phyloP scores from a whole-genome alignment of 2,888 invertebrate species.

The Anoplius nigerrimus region DNA sequence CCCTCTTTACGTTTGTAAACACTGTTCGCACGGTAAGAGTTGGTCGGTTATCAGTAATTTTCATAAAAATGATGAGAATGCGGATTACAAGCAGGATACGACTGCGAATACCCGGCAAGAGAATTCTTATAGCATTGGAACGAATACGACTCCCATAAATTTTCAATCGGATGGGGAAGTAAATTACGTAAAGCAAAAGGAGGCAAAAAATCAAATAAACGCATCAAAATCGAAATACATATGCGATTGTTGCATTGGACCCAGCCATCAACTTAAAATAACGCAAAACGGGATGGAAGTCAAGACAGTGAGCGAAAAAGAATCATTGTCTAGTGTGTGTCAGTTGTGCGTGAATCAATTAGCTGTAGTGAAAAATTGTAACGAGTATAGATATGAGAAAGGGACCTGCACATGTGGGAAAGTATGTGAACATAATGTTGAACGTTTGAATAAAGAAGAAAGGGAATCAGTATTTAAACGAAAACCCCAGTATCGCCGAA shows the following conservation, averaged over 20 bases:
- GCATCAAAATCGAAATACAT: constrained; percentile 60
- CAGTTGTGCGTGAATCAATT: constrained; percentile 31
- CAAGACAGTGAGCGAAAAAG: constrained; percentile 22
- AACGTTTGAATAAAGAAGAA: neutral
- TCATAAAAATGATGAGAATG: neutral
- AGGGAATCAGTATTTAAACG: neutral
- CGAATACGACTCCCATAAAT: neutral
- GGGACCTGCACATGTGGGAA: no score
- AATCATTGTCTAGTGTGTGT: constrained; percentile 24
- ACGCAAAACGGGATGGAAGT: constrained; percentile 8
- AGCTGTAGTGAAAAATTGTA: neutral
- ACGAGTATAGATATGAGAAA: neutral
- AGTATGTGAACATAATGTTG: neutral
- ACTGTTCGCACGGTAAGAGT: constrained; percentile 25
- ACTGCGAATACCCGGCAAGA: constrained; percentile 13
- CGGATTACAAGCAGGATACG: constrained; percentile 20
- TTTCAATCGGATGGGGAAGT: constrained; percentile 11
- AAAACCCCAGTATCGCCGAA: neutral
- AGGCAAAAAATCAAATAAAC: constrained; percentile 69
- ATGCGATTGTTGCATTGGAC: constrained; percentile 33
- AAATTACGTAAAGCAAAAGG: constrained; percentile 58
- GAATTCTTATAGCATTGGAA: constrained; percentile 20
- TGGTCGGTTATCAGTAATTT: neutral
- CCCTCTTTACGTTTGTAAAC: constrained; percentile 19
- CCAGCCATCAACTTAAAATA: no score